A percentile compares a stretch with the other conserved stretches of the same genome.
Conservation (phyloP, 2,113 vertebrate genomes). For the Cyanistes caeruleus region DNA sequence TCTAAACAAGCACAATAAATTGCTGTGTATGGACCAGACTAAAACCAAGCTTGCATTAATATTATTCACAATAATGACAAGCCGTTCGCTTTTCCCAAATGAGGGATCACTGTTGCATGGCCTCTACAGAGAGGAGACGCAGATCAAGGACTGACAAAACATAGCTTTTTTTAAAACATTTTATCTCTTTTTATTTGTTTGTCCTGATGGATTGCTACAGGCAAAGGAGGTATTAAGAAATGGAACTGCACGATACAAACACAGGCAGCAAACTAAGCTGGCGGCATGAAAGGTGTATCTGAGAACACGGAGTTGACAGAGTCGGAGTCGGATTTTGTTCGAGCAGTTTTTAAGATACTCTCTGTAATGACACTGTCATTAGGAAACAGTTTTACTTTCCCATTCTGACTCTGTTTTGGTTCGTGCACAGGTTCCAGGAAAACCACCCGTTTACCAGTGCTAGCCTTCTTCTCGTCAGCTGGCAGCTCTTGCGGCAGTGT, state of each 20-base stretch:
- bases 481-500: conserved; percentile 66
- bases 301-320: conserved; percentile 76
- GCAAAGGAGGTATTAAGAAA: conserved; percentile 42
- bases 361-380: conserved; percentile 73
- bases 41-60: neutral
- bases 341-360: conserved; percentile 83
- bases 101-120: neutral
- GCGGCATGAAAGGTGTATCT: conserved; percentile 72
- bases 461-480: conserved; percentile 73
- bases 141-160: conserved; percentile 9
- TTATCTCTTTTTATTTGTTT: conserved; percentile 56
- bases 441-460: conserved; percentile 83
- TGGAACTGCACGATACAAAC: neutral
- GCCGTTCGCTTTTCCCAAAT: rapidly evolving
- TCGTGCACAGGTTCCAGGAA: conserved; percentile 82
- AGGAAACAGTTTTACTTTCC: conserved; percentile 76
- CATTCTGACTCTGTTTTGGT: conserved; percentile 64
- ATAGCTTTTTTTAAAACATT: conserved; percentile 10
- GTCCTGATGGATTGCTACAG: conserved; percentile 56
- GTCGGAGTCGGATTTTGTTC: conserved; percentile 76
- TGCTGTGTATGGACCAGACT: neutral
- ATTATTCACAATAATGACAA: neutral
- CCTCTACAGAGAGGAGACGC: neutral
- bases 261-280: conserved; percentile 57
- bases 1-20: neutral